Evolutionary conservation across 2,888 invertebrate species (phyloP).

Genomic region (Cecidostiba fungosa): DNA sequence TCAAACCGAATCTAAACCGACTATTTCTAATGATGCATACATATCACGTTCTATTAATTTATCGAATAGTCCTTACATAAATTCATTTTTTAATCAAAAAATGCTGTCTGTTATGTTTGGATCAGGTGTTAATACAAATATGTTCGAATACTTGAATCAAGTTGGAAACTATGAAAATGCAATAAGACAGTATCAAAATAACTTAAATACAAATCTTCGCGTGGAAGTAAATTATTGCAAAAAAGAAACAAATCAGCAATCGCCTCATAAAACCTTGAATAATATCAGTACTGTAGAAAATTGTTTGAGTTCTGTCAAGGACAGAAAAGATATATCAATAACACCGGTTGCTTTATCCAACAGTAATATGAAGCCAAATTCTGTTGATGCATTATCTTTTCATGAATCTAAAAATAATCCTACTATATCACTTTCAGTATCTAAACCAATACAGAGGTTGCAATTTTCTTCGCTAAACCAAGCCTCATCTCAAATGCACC

Average conservation of each 20-base stretch:
- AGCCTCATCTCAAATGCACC: not conserved
- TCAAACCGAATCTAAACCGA: slow-evolving; percentile 59
- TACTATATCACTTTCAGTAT: slow-evolving; percentile 67
- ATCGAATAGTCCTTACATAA: slow-evolving; percentile 70
- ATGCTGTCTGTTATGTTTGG: slow-evolving; percentile 74
- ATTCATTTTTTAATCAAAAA: slow-evolving; percentile 74
- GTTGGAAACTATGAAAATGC: slow-evolving; percentile 75
- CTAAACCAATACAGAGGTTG: slow-evolving; percentile 67
- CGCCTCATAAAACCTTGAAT: slow-evolving; percentile 67
- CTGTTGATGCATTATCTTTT: not conserved
- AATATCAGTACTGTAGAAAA: not conserved
- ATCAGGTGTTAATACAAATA: slow-evolving; percentile 66
- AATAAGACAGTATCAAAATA: slow-evolving; percentile 75
- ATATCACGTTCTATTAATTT: slow-evolving; percentile 67
- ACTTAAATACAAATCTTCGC: slow-evolving; percentile 71
- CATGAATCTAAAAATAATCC: slow-evolving; percentile 65
- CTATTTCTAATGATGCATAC: not conserved
- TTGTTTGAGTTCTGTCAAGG: slow-evolving; percentile 73
- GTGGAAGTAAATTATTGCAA: slow-evolving; percentile 53
- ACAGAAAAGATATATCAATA: slow-evolving; percentile 81
- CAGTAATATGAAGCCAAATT: not conserved
- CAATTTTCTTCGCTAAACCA: slow-evolving; percentile 6
- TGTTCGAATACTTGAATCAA: slow-evolving; percentile 72
- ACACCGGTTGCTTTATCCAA: slow-evolving; percentile 40
- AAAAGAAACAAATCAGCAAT: slow-evolving; percentile 67